Base-by-base conservation (phyloP, 1,140 invertebrate species). In the Portunus trituberculatus region DNA sequence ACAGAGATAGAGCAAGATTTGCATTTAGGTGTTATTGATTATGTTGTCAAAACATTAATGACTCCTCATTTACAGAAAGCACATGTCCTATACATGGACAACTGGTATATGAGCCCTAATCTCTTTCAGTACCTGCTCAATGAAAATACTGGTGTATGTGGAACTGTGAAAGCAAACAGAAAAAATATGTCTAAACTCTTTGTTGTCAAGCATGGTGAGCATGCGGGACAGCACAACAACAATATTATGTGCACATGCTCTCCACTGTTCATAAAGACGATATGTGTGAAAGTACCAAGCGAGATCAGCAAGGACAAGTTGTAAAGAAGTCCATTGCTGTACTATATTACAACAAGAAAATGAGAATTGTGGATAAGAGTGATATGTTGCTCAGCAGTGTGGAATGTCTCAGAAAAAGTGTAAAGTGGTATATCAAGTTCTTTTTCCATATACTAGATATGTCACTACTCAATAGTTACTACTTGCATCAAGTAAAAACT, bases 21-120 rank as follows among this genome's bases (percentile, higher is more conserved):
- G 83, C 16, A 28, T 25, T 93, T 96, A 84, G 97, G 96, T 45
- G 96, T 96, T 90, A 96, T 96, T 32, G 97, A 96, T 87, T 96
- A 96, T 91, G 96, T 97, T 90, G 97, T 97, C 1, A 94, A 96
- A 46, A 95, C 95, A 76, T 88, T 97, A 12, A 89, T 97, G 28
- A 12, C 96, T 86, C 96, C 95, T 10, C 96, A 97, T 94, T 93
- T 97, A 97, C 86, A 96, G 96, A 96, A 96, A 95, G 96, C 96
- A 8, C 97, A 97, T 95, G 96, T 96, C n/a, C 25, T 97, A 45
- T 96, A 96, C 94, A 97, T 96, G 32, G 97, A 97, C 95, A 97
- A 97, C 96, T 97, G 96, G 96, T 97, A 97, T 95, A 97, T 96
- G 0, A 97, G 96, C 45, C 86, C 97, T 29, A 46, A 95, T 32